Base-by-base conservation (phyloP, 2,888 invertebrate species). In the Hydriomena furcata region DNA sequence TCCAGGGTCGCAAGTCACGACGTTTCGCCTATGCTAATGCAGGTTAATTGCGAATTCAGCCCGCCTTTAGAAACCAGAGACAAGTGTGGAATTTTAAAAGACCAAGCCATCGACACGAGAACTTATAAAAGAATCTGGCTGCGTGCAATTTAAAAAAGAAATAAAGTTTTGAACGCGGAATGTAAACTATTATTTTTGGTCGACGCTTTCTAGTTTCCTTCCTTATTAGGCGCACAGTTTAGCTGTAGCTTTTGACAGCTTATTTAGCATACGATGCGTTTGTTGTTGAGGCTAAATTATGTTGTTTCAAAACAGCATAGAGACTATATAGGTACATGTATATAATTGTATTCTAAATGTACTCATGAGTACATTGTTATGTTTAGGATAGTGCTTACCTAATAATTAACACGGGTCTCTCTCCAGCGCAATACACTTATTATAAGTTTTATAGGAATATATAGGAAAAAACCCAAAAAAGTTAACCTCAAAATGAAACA, bases 31-130 rank as follows among this genome's bases (percentile, higher is more conserved):
- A 84, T 84, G 78, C 76, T 77, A 83, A 84, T 82, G 72, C 76
- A 62, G 78, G 79, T 82, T 84, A 82, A 84, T 85, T 84, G 83
- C 77, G 73, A 75, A 86, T 84, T 84, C 84, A 81, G 72, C 76
- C 76, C 76, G 67, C 69, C 73, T 73, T 73, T 80, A 81, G 79
- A 82, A 82, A 82, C 78, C 77, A 53, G 44, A 68, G 58, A 73
- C 76, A 65, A 53, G 73, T 58, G 53, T 60, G 68, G 84, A 84
- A 84, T 84, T 66, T 76, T 70, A 83, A 84, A 58, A 63, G 5
- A 36, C 46, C 43, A 54, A 12, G 54, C 48, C 51, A 48, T 45
- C 37, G 45, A 44, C 47, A 43, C 47, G 27, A 36, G 13, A 41
- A 32, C 25, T 40, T 30, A 36, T 37, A 41, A 42, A 41, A 23